Base-by-base conservation (phyloP, 2,113 vertebrate genomes). In the Vidua macroura region DNA sequence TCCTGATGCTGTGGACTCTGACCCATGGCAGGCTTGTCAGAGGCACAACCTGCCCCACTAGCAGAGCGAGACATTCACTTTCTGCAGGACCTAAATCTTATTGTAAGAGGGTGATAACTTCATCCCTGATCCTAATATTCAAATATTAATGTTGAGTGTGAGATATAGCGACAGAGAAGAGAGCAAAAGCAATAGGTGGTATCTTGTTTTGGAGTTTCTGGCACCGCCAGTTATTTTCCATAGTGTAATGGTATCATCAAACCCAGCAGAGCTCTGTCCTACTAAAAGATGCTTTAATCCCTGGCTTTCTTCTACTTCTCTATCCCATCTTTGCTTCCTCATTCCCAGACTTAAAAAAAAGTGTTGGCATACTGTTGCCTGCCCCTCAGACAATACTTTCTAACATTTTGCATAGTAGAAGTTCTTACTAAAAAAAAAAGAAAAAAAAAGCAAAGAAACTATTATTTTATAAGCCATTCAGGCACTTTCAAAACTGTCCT, bases 71-170 rank as follows among this genome's bases (percentile, higher is more conserved):
- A 48, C 12, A 12, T 76, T 67, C 52, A 18, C 58, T 75, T 92
- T 63, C 11, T 7, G 2, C 1, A 1, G 44, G 24, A 56, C 0
- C 0, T 67, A 68, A 68, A 39, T 63, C 30, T 60, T 60, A 23
- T 0, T 37, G 4, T 55, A 21, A 67, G 48, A 66, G 20, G 3
- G 9, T 60, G 20, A 6, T 60, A 86, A 52, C 31, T 90, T 79
- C 51, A 35, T 59, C 41, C 17, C 11, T 64, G 24, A 56, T 64
- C 19, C 27, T 84, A 41, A 11, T 58, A n/a, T 60, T 58, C 89
- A 51, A 39, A 25, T 69, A 30, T n/a, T 66, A 16, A 24, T 62
- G 28, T 37, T 14, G 37, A 75, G 20, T 12, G 21, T 1, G 4
- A 64, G 55, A 49, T 39, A 14, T 7, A 72, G n/a, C 43, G 46